Evolutionary conservation across 1,140 invertebrate genomes (phyloP).

Genomic region (Eriocheir sinensis): DNA sequence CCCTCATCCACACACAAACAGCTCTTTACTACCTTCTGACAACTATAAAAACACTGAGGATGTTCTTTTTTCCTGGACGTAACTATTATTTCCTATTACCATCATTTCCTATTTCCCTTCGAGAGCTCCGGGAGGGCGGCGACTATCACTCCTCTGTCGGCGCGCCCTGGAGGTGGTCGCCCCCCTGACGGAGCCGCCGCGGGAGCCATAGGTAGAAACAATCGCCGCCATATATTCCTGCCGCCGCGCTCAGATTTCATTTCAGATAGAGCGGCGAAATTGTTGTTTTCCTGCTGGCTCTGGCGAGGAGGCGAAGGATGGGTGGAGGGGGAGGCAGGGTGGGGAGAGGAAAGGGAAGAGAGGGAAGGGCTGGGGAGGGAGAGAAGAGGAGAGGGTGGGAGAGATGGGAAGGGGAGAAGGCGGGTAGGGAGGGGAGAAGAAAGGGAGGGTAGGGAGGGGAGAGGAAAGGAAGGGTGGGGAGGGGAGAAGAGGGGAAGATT

Average conservation of each 20-base stretch:
- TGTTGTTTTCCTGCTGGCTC: conserved; percentile 49
- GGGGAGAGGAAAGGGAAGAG: background rate
- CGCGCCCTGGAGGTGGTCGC: background rate
- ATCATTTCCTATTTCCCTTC: background rate
- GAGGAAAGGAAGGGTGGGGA: background rate
- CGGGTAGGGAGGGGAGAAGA: background rate
- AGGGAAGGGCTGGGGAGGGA: conserved; percentile 8
- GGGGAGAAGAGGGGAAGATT: background rate
- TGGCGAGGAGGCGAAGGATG: background rate
- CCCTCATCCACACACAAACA: too few relatives aligned
- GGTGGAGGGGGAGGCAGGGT: background rate
- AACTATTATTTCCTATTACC: too few relatives aligned
- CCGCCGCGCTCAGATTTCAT: conserved; percentile 62
- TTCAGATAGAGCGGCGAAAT: conserved; percentile 58
- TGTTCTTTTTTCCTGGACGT: background rate
- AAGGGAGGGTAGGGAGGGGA: background rate
- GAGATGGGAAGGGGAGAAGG: background rate
- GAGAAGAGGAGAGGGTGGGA: background rate
- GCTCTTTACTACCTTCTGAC: background rate
- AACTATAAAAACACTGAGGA: background rate
- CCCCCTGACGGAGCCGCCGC: background rate
- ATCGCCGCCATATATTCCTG: conserved; percentile 57
- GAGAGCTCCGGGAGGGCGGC: background rate
- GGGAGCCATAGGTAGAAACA: conserved; percentile 54
- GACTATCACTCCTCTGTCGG: background rate